Base-by-base conservation (phyloP, 2,113 vertebrate species). In the Numida meleagris region DNA sequence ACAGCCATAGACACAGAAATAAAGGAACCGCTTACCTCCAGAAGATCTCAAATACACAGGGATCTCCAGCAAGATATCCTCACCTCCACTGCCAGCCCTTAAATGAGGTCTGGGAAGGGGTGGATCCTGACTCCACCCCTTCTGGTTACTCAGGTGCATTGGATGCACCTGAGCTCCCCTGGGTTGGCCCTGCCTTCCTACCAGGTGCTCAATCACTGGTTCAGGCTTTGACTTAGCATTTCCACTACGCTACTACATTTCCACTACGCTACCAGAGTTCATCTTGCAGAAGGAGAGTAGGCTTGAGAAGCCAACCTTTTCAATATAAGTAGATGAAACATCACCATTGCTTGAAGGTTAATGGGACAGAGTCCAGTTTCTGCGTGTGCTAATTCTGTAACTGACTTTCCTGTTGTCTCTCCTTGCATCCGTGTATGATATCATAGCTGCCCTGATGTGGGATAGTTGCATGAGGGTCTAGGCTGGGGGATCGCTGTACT, bases 291-390 rank as follows among this genome's bases (percentile, higher is more conserved):
- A 91, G 53, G 63, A 31, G 6, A 13, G 29, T 82, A 21, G 40
- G 17, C 51, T 91, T 86, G 43, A 92, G 43, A 59, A 96, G 86
- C 6, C 15, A 58, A 67, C n/a, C 43, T 95, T 91, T 89, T 82
- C 82, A 45, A 8, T 55, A 36, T 81, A 50, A 77, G 51, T 14
- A 50, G n/a, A 48, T 59, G 45, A 86, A 87, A 38, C 10, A 10
- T 77, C 4, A 8, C 33, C 12, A 3, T 72, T 87, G 81, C 17
- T 48, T 63, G 27, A 63, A 53, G 59, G 34, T 80, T 55, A 25
- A 53, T 8, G n/a, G 51, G 19, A 87, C 25, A 19, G 15, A 59
- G 55, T 10, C 7, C 0, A 2, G 15, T 38, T 57, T 76, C 9
- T 48, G 6, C 5, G 2, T n/a, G 11, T 61, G 29, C 46, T 82